Evolutionary conservation across 2,113 vertebrate species (phyloP).

Genomic region (Lamprologus ornatipinnis): DNA sequence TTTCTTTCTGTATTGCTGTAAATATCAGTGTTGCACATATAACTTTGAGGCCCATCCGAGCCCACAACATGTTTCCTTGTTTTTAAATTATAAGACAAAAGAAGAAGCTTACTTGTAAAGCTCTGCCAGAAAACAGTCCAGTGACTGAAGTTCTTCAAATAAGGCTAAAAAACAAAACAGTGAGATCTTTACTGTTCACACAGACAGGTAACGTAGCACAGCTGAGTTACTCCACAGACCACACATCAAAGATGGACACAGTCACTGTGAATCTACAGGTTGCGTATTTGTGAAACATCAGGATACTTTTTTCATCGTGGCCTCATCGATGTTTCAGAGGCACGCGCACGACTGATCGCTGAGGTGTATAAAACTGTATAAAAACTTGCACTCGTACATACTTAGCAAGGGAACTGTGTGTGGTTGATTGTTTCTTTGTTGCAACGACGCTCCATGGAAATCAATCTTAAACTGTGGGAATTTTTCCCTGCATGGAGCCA

Average conservation of each 20-base stretch:
- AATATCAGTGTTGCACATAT: rapidly evolving
- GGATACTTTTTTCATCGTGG: rapidly evolving
- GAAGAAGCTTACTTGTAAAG: conserved; percentile 89
- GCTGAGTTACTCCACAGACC: too few species aligned
- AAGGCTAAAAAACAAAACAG: conserved; percentile 74
- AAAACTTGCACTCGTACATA: rapidly evolving
- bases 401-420: not conserved
- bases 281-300: not conserved
- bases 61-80: not conserved
- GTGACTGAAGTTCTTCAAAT: conserved; percentile 94
- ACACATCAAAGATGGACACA: not conserved
- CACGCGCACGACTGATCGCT: too few species aligned
- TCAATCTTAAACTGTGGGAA: not conserved
- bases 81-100: not conserved
- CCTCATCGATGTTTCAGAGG: not conserved
- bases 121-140: conserved; percentile 97
- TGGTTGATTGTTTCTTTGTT: rapidly evolving
- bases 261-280: not conserved
- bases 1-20: not conserved
- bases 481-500: not conserved
- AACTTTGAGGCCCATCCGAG: not conserved
- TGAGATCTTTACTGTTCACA: not conserved
- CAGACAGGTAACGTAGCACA: not conserved
- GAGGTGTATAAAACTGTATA: not conserved
- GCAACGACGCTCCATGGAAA: not conserved